Evolutionary conservation across 1,140 invertebrate genomes (phyloP).

Genomic region (Drosophila kepulauana): DNA sequence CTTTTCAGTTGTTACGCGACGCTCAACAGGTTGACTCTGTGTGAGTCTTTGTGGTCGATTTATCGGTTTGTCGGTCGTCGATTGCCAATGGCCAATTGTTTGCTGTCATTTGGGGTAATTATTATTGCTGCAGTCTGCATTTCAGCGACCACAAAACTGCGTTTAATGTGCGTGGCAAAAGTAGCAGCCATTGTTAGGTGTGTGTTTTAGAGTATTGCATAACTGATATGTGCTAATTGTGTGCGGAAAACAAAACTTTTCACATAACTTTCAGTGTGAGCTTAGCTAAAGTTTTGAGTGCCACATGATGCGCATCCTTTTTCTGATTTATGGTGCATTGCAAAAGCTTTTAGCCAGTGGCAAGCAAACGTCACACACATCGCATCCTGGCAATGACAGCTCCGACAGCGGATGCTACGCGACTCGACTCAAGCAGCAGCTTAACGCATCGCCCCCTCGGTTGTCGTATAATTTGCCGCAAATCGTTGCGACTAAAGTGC

Average conservation of each 20-base stretch:
- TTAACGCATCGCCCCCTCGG: not conserved
- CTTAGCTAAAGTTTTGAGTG: not conserved
- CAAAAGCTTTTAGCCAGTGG: slow-evolving; percentile 62
- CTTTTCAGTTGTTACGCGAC: slow-evolving; percentile 58
- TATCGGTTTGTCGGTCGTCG: slow-evolving; percentile 6
- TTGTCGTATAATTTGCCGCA: slow-evolving; percentile 73
- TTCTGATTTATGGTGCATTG: slow-evolving; percentile 46
- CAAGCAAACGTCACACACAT: not conserved
- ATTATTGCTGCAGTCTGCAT: slow-evolving; percentile 8
- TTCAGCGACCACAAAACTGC: slow-evolving; percentile 24
- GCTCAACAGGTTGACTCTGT: slow-evolving; percentile 57
- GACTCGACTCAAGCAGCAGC: not conserved
- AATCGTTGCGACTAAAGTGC: slow-evolving; percentile 62
- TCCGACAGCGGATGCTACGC: slow-evolving; percentile 11
- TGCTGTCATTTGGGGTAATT: slow-evolving; percentile 7
- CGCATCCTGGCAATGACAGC: slow-evolving; percentile 51
- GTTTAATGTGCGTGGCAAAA: not conserved
- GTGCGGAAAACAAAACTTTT: not conserved
- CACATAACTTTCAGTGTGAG: too few relatives aligned
- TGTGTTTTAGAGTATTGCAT: slow-evolving; percentile 27
- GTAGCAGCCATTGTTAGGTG: not conserved
- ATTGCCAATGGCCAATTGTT: slow-evolving; percentile 4
- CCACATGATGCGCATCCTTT: slow-evolving; percentile 18
- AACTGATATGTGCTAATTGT: slow-evolving; percentile 24
- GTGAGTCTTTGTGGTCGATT: slow-evolving; percentile 11